Percentiles rank a stretch among this genome's conserved stretches.
These are phyloP conservation scores for Drosophila rubida DNA, from an alignment of 2,888 invertebrate genomes.

Conservation along the genomic window DNA sequence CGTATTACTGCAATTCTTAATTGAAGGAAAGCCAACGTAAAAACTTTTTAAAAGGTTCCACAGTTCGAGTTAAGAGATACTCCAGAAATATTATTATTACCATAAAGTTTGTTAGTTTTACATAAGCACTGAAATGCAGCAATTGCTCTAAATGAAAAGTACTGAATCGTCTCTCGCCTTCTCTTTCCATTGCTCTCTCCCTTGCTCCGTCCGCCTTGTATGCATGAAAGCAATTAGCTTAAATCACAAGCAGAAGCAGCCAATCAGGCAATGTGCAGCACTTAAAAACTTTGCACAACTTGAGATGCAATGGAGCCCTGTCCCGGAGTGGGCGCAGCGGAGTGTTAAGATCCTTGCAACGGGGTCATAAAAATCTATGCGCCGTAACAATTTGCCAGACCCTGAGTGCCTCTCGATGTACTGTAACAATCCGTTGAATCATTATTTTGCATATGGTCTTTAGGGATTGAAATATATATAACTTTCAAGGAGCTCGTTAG, in stretches of 20 bases:
- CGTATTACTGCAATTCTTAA: neutral
- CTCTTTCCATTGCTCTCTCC: neutral
- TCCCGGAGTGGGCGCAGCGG: conserved; percentile 8
- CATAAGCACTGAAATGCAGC: neutral
- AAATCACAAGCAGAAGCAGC: conserved; percentile 63
- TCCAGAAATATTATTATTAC: neutral
- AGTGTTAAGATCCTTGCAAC: conserved; percentile 44
- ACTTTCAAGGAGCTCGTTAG: conserved; percentile 30
- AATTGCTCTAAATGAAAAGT: conserved; percentile 17
- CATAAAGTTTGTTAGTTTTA: neutral
- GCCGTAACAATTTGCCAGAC: conserved; percentile 58
- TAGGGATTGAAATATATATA: conserved; percentile 11
- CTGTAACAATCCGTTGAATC: conserved; percentile 4
- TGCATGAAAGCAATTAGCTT: conserved; percentile 64
- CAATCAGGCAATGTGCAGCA: conserved; percentile 72
- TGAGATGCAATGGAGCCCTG: conserved; percentile 48
- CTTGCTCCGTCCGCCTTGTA: conserved; percentile 1
- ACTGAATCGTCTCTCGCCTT: conserved; percentile 2
- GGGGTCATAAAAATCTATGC: conserved; percentile 61
- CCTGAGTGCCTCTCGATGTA: neutral
- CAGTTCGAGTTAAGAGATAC: neutral
- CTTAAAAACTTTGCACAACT: conserved; percentile 71
- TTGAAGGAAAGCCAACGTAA: neutral
- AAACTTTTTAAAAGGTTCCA: no score
- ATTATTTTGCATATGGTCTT: conserved; percentile 11